A percentile compares a stretch with the other conserved stretches of the same genome.
Evolutionary conservation across 1,140 invertebrate species (phyloP).

Genomic region (Helicoverpa armigera): DNA sequence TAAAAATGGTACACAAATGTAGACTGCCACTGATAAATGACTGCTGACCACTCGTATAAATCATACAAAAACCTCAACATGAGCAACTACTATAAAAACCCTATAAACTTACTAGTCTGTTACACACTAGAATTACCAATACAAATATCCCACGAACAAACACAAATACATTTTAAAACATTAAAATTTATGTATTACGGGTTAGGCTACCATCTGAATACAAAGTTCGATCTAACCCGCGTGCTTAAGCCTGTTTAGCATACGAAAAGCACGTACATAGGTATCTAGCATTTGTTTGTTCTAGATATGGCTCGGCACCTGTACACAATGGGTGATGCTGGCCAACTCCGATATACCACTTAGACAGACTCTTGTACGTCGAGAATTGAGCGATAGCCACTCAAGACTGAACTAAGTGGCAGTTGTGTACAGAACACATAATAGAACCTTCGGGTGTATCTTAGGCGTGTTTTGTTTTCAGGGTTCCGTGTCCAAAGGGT

Average conservation of each 20-base stretch:
- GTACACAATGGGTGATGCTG: conserved; percentile 26
- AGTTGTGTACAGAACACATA: conserved; percentile 33
- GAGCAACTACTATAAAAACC: too few species aligned
- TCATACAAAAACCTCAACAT: too few species aligned
- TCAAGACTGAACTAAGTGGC: conserved; percentile 33
- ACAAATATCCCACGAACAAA: neutral
- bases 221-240: conserved; percentile 20
- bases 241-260: conserved; percentile 11
- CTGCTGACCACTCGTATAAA: too few species aligned
- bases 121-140: neutral
- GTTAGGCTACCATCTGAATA: neutral
- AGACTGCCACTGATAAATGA: too few species aligned
- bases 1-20: too few species aligned
- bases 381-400: conserved; percentile 30
- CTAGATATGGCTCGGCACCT: neutral
- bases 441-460: conserved; percentile 2
- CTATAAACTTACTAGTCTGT: too few species aligned
- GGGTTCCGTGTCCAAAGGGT: too few species aligned
- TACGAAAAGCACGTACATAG: conserved; percentile 16
- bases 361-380: conserved; percentile 29
- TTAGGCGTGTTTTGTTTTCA: neutral
- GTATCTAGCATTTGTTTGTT: conserved; percentile 3
- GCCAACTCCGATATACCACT: conserved; percentile 4
- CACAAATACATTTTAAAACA: neutral
- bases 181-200: conserved; percentile 9